A percentile compares a stretch with the other conserved stretches of the same genome.
These are phyloP conservation scores for Cichlasoma orientale DNA, from an alignment of 2,797 vertebrate species.

Conservation along the genomic window DNA sequence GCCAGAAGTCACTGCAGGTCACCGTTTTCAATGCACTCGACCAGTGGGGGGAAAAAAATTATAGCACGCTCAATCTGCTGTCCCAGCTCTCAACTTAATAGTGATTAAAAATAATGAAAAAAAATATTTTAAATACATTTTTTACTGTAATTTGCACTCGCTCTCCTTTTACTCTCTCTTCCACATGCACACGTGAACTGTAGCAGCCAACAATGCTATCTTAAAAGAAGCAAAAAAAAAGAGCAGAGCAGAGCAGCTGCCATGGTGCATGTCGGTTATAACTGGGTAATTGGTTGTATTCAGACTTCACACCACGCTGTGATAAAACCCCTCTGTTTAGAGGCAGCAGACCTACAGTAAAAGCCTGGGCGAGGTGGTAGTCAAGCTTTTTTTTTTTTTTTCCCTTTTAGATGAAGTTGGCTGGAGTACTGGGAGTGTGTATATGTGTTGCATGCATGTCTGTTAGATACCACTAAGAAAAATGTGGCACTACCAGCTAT, in stretches of 20 bases:
- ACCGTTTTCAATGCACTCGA: slow-evolving; percentile 21
- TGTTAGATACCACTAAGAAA: slow-evolving; percentile 9
- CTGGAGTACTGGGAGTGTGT: background rate
- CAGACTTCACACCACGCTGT: slow-evolving; percentile 47
- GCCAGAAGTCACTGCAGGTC: slow-evolving; percentile 35
- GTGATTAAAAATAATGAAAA: background rate
- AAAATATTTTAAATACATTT: background rate
- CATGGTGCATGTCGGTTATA: slow-evolving; percentile 20
- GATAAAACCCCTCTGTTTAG: slow-evolving; percentile 55
- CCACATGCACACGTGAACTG: slow-evolving; percentile 7
- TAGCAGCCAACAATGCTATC: slow-evolving; percentile 11
- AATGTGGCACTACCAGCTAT: slow-evolving; percentile 8
- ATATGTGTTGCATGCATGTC: background rate
- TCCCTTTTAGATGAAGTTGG: background rate
- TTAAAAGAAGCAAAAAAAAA: slow-evolving; percentile 12
- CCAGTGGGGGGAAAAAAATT: background rate
- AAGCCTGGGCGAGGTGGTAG: slow-evolving; percentile 3
- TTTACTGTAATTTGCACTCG: background rate
- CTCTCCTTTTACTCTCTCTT: background rate
- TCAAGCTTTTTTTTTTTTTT: background rate
- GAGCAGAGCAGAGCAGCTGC: slow-evolving; percentile 31
- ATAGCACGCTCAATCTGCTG: background rate
- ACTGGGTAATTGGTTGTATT: slow-evolving; percentile 52
- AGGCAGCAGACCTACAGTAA: slow-evolving; percentile 37
- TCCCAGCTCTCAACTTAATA: background rate